Percentiles rank a stretch among this genome's conserved stretches.
These are phyloP conservation scores for Wasmannia auropunctata DNA, from an alignment of 1,140 invertebrate genomes.

Conservation along the genomic window DNA sequence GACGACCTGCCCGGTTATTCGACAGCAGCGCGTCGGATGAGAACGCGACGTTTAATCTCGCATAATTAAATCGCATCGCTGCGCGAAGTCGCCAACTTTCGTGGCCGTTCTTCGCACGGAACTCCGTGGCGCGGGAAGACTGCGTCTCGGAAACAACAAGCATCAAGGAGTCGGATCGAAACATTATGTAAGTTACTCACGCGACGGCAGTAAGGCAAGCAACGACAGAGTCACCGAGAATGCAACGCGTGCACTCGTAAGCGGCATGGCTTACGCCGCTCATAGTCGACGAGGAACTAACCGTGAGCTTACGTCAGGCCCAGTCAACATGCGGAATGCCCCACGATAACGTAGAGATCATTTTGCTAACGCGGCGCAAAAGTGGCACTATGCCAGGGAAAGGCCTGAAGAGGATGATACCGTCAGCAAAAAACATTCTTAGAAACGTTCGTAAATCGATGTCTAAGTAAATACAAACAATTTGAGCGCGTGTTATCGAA, in stretches of 20 bases:
- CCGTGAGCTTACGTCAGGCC: background rate
- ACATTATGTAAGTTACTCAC: constrained; percentile 64
- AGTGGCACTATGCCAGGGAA: background rate
- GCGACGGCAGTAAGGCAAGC: constrained; percentile 51
- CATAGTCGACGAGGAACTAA: constrained; percentile 46
- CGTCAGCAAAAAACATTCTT: background rate
- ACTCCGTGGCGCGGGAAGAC: background rate
- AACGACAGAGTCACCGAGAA: constrained; percentile 37
- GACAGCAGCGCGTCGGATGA: background rate
- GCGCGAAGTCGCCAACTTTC: constrained; percentile 23
- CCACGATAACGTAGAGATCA: constrained; percentile 33
- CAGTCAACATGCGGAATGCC: background rate
- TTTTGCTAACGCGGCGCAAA: background rate
- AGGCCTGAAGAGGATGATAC: background rate
- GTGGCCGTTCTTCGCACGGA: background rate
- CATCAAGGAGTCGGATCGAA: background rate
- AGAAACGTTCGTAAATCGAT: background rate
- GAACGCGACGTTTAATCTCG: background rate
- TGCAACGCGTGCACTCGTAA: constrained; percentile 38
- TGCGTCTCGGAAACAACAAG: background rate
- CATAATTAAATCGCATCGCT: constrained; percentile 17
- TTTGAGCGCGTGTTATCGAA: background rate
- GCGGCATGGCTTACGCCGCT: constrained; percentile 14
- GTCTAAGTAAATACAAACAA: background rate
- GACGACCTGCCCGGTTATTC: background rate